Evolutionary conservation across 1,140 invertebrate species (phyloP).

Genomic region (Papilio glaucus): DNA sequence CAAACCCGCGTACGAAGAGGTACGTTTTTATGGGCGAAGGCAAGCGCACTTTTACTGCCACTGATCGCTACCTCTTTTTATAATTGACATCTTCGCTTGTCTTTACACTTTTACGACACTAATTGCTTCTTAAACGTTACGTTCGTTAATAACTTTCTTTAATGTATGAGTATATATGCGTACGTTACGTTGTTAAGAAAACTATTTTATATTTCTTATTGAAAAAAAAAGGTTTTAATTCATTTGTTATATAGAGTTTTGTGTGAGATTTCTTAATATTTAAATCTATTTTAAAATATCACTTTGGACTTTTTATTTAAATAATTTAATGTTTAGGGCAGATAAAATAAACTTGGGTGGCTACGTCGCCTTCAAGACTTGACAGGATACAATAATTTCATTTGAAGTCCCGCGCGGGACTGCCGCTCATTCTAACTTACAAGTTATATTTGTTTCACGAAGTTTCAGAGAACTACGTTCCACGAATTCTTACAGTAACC

Average conservation of each 20-base stretch:
- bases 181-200: constrained; percentile 1
- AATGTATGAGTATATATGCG: background rate
- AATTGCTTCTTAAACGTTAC: constrained; percentile 53
- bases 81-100: constrained; percentile 80
- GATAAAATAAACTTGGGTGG: background rate
- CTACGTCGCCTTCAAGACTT: background rate
- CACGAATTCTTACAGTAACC: constrained; percentile 15
- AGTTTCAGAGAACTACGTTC: constrained; percentile 16
- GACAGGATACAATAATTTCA: constrained; percentile 26
- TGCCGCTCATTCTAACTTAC: constrained; percentile 22
- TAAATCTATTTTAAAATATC: background rate
- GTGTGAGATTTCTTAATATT: background rate
- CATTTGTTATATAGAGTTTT: background rate
- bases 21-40: constrained; percentile 75
- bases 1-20: constrained; percentile 70
- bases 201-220: too few relatives aligned
- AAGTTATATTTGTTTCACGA: constrained; percentile 33
- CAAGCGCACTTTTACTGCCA: constrained; percentile 79
- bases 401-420: constrained; percentile 5
- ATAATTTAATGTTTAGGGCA: background rate
- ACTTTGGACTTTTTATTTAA: background rate
- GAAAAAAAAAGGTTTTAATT: too few relatives aligned
- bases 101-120: constrained; percentile 73
- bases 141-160: background rate
- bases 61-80: constrained; percentile 80